A percentile compares a stretch with the other conserved stretches of the same genome.
phyloP scores from a whole-genome alignment of 2,888 invertebrate genomes.

The Corbicula japonica region DNA sequence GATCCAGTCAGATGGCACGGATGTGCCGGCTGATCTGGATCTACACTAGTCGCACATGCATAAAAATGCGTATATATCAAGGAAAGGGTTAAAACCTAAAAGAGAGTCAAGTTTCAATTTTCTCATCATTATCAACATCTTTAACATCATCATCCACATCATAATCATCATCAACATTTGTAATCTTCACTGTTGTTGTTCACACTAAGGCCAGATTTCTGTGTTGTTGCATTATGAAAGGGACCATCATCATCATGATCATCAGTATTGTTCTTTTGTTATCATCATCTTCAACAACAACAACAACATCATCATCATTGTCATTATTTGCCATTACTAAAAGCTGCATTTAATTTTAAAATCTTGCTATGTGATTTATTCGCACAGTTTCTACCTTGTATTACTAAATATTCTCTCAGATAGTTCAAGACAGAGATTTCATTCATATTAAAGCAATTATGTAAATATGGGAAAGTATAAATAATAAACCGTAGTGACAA shows the following conservation, averaged over 20 bases:
- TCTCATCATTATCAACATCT: constrained; percentile 3
- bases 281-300: not conserved
- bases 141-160: not conserved
- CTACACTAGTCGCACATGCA: too few species aligned
- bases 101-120: too few species aligned
- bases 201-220: not conserved
- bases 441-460: constrained; percentile 55
- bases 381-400: not conserved
- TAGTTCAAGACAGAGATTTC: constrained; percentile 18
- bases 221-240: too few species aligned
- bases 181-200: not conserved
- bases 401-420: not conserved
- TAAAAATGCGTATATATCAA: too few species aligned
- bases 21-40: too few species aligned
- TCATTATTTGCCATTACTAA: not conserved
- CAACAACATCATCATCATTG: constrained; percentile 13
- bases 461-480: constrained; percentile 50
- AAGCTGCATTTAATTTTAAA: constrained; percentile 1
- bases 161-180: not conserved
- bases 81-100: too few species aligned
- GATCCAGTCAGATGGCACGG: too few species aligned
- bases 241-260: constrained; percentile 15
- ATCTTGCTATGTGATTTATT: not conserved
- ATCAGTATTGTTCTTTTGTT: constrained; percentile 1
- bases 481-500: constrained; percentile 46